Percentiles rank a stretch among this genome's conserved stretches.
Evolutionary conservation across 92 coral and sea anemone genomes (phyloP).

Genomic region (Actinostola sp.): DNA sequence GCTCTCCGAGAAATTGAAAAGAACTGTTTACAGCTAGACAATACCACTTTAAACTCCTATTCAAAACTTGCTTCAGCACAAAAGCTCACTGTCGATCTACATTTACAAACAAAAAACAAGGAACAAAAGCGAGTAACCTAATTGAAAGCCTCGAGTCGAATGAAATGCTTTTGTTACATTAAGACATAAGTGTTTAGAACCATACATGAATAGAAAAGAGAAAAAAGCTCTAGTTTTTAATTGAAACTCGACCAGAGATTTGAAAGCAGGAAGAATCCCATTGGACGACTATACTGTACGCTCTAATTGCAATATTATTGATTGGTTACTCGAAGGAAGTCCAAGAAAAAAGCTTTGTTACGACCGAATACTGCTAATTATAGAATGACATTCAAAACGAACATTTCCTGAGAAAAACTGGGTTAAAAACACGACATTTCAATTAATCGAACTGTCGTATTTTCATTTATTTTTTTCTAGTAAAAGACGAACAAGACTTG

Average conservation of each 20-base stretch:
- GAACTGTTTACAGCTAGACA: slow-evolving; percentile 72
- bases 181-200: slow-evolving; percentile 41
- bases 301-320: background rate
- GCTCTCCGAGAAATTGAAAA: slow-evolving; percentile 47
- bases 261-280: background rate
- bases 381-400: slow-evolving; percentile 4
- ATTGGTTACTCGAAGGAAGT: slow-evolving; percentile 15
- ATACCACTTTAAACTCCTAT: slow-evolving; percentile 67
- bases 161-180: slow-evolving; percentile 60
- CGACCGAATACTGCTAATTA: slow-evolving; percentile 5
- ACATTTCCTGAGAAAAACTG: background rate
- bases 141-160: slow-evolving; percentile 62
- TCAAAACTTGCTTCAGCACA: slow-evolving; percentile 46
- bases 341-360: slow-evolving; percentile 2
- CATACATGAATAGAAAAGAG: slow-evolving; percentile 25
- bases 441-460: slow-evolving; percentile 4
- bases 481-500: background rate
- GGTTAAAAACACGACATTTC: background rate
- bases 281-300: background rate
- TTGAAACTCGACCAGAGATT: slow-evolving; percentile 24
- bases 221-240: slow-evolving; percentile 23
- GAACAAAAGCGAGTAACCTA: slow-evolving; percentile 68
- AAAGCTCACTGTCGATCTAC: slow-evolving; percentile 58
- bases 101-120: slow-evolving; percentile 37
- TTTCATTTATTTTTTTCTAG: background rate